A percentile compares a stretch with the other conserved stretches of the same genome.
Evolutionary conservation across 2,113 vertebrate genomes (phyloP).

Genomic region (Pachycephala philippinensis): DNA sequence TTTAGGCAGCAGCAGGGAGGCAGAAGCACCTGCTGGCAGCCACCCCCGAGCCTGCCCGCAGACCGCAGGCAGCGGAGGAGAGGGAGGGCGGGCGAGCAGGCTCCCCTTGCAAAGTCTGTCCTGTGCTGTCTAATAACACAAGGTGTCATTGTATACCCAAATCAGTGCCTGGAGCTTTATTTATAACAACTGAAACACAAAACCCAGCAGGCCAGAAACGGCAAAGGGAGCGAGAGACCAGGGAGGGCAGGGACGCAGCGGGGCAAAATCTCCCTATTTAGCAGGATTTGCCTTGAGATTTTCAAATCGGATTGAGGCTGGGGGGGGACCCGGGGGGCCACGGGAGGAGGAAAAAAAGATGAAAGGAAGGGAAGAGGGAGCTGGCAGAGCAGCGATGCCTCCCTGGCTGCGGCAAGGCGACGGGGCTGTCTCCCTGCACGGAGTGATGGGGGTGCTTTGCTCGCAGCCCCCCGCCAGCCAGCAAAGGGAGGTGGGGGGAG

Average conservation of each 20-base stretch:
- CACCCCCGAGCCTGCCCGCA: not conserved
- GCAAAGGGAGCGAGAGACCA: not conserved
- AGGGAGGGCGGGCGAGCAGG: not conserved
- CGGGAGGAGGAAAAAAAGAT: not conserved
- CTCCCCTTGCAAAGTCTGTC: slow-evolving; percentile 49
- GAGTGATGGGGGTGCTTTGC: not conserved
- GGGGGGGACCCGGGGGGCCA: not conserved
- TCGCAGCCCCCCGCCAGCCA: not conserved
- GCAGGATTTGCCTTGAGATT: slow-evolving; percentile 19
- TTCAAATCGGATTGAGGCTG: not conserved
- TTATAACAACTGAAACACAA: slow-evolving; percentile 67
- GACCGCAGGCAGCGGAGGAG: not conserved
- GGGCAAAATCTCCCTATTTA: not conserved
- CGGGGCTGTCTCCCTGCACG: not conserved
- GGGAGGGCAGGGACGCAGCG: not conserved
- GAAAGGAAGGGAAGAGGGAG: not conserved
- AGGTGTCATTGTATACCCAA: slow-evolving; percentile 69
- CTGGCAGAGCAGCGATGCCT: not conserved
- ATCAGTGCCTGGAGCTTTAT: slow-evolving; percentile 69
- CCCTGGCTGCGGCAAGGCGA: not conserved
- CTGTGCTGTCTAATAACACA: slow-evolving; percentile 65
- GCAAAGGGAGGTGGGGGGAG: not conserved
- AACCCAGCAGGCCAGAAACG: slow-evolving; percentile 50
- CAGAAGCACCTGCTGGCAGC: slow-evolving; percentile 37
- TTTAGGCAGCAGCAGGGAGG: not conserved